phyloP scores from a whole-genome alignment of 2,113 vertebrate genomes.

The Lucifuga dentata region DNA sequence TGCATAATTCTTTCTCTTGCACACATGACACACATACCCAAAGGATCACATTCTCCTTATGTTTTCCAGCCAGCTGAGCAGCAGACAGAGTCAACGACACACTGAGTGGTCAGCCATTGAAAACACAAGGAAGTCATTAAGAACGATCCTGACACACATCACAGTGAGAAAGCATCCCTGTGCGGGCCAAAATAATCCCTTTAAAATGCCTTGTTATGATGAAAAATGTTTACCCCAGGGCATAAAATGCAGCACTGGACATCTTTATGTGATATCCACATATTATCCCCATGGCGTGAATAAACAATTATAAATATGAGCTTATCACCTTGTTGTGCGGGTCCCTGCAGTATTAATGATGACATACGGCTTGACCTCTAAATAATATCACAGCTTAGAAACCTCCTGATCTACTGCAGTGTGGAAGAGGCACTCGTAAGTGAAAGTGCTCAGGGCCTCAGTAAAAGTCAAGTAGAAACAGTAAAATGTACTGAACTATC shows the following conservation, averaged over 20 bases:
- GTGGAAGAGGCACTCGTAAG: too few species aligned
- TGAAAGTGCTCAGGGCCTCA: too few species aligned
- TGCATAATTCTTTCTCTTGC: not conserved
- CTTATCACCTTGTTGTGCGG: constrained; percentile 28
- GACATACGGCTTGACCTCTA: constrained; percentile 51
- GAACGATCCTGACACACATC: constrained; percentile 49
- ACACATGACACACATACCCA: constrained; percentile 8
- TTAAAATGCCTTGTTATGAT: constrained; percentile 62
- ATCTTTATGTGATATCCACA: constrained; percentile 27
- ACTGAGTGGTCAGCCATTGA: constrained; percentile 48
- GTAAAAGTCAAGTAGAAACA: too few species aligned
- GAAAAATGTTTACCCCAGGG: constrained; percentile 50
- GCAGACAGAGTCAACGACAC: constrained; percentile 67
- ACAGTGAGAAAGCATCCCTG: constrained; percentile 34
- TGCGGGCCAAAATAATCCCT: constrained; percentile 41
- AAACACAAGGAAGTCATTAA: constrained; percentile 65
- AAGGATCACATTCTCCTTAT: constrained; percentile 27
- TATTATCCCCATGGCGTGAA: constrained; percentile 23
- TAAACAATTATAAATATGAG: constrained; percentile 32
- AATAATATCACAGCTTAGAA: constrained; percentile 29
- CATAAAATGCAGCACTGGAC: constrained; percentile 21
- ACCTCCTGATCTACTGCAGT: constrained; percentile 3
- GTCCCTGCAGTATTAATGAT: not conserved
- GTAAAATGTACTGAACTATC: too few species aligned
- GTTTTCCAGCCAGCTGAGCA: constrained; percentile 41